A percentile compares a stretch with the other conserved stretches of the same genome.
Evolutionary conservation across 2,888 invertebrate genomes (phyloP).

Genomic region (Pseudococcus jackbeardsleyi): DNA sequence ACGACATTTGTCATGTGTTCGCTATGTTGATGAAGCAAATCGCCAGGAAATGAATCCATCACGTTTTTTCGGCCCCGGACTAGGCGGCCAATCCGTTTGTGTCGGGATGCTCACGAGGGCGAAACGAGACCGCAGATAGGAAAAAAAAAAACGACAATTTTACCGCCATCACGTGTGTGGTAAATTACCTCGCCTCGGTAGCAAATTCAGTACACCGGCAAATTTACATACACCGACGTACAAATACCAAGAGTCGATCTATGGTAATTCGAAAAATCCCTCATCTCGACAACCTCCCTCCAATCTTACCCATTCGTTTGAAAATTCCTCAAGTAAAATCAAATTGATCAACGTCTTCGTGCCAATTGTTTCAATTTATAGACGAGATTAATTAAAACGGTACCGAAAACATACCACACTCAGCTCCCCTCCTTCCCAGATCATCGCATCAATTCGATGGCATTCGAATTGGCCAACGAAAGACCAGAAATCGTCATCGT

Average conservation of each 20-base stretch:
- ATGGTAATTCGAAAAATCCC: neutral
- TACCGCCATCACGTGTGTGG: conserved; percentile 59
- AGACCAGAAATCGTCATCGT: neutral
- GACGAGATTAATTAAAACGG: neutral
- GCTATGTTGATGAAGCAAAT: conserved; percentile 63
- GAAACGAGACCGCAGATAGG: conserved; percentile 7
- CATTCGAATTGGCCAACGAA: neutral
- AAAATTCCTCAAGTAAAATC: neutral
- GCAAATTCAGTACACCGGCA: neutral
- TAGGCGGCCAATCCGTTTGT: conserved; percentile 50
- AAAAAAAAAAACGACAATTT: conserved; percentile 7
- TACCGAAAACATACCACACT: neutral
- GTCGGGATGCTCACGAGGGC: conserved; percentile 5
- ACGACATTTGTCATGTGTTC: conserved; percentile 61
- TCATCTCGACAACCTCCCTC: neutral
- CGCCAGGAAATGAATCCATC: conserved; percentile 64
- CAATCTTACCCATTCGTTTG: neutral
- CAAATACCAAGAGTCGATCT: neutral
- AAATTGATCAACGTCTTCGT: neutral
- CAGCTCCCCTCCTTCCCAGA: neutral
- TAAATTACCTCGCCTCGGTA: conserved; percentile 28
- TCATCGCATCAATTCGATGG: neutral
- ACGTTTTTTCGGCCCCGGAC: conserved; percentile 51
- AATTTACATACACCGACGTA: neutral
- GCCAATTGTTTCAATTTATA: neutral